Evolutionary conservation across 1,140 invertebrate species (phyloP), one percentile per base, ranked within the genome.

Genomic region (Nephotettix cincticeps): DNA sequence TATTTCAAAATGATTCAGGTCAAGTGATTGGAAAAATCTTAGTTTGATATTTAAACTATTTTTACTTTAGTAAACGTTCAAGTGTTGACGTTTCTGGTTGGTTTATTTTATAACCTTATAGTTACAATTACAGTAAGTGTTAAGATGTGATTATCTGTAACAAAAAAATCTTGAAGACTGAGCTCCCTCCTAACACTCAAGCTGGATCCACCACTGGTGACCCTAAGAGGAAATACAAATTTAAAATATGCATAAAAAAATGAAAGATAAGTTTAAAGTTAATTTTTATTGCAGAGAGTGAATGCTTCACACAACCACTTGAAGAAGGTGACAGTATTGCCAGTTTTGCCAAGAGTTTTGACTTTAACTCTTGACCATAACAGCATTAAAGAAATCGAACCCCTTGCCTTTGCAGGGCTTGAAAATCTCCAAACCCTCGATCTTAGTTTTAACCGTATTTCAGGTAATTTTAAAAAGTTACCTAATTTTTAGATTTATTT

Each of bases 371-470:
- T 67, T 29, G 17, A 43, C 4, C 64, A 67, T 21, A 67, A 67
- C 64, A 67, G 40, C 32, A 67, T 67, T 23, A 43, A 45, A 67
- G 64, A 67, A 2, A 40, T 67, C 32, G 64, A 67, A 3, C 32
- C 32, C 45, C 36, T 29, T 13, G 64, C 64, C 1, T 40, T 67
- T 29, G 27, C 40, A 19, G 40, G 27, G 17, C 36, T 67, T 9
- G 64, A 43, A 9, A 67, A 67, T 21, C 40, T 67, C 17, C 64
- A 67, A 25, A 67, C 4, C 23, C 36, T 67, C 21, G 64, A 67
- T 27, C 25, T 67, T 1, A 67, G 64, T 21, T 43, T 23, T 21
- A 67, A 67, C 25, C n/a, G 64, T 13, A 40, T 65, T 21, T 65
- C 61, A 65, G 61, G 61, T 65, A n/a, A 30, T 14, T 36, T 4